A percentile compares a stretch with the other conserved stretches of the same genome.
Conservation (phyloP, 2,797 vertebrate species). For the Craterocephalus amniculus region DNA sequence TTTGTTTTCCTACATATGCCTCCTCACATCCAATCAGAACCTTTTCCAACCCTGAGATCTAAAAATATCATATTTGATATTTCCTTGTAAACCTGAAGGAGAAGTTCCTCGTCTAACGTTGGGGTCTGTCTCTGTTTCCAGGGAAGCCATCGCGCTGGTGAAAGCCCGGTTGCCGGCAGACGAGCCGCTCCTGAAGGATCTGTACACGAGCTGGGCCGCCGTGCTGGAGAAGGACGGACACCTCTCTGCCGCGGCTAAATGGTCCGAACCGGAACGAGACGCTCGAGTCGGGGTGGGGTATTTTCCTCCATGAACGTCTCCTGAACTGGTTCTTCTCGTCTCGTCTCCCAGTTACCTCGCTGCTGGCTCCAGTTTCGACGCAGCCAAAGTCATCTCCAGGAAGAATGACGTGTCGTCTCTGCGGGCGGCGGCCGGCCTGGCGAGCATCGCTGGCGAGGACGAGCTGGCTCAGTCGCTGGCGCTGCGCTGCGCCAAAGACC, state of each 20-base stretch:
- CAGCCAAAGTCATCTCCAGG: conserved; percentile 91
- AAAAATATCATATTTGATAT: no score
- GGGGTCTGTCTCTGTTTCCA: conserved; percentile 57
- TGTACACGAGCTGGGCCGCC: conserved; percentile 90
- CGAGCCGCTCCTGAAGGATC: conserved; percentile 88
- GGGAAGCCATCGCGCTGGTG: conserved; percentile 92
- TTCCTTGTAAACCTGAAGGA: no score
- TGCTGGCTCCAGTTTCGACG: conserved; percentile 88
- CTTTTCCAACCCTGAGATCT: no score
- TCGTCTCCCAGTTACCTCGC: conserved; percentile 86
- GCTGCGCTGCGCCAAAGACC: conserved; percentile 90
- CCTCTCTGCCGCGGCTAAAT: conserved; percentile 93
- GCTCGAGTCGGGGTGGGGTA: no score
- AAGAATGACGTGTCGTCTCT: conserved; percentile 91
- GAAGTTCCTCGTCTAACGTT: background rate
- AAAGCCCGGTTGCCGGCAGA: conserved; percentile 90
- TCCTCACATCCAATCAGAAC: no score
- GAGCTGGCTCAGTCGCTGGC: conserved; percentile 86
- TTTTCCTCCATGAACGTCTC: background rate
- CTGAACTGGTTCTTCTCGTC: background rate
- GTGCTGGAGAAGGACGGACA: conserved; percentile 95
- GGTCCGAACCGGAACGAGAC: conserved; percentile 74
- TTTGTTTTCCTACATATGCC: no score
- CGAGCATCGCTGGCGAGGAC: conserved; percentile 84
- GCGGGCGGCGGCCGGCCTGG: conserved; percentile 86